Evolutionary conservation across 1,140 invertebrate species (phyloP).

Genomic region (Monomorium pharaonis): DNA sequence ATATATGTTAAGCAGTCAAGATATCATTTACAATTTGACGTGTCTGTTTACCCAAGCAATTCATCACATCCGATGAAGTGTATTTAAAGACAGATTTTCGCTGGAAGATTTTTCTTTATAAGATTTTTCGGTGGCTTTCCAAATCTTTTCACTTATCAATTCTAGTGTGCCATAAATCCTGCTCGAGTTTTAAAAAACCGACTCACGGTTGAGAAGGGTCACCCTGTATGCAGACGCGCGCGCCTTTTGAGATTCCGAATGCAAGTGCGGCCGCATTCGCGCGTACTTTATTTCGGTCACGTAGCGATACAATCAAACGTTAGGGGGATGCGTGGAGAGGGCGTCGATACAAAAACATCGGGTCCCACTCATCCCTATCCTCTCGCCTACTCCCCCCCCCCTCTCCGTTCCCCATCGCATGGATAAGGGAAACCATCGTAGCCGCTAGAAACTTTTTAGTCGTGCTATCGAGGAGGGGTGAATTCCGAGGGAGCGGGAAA

Average conservation of each 20-base stretch:
- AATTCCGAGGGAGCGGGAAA: neutral
- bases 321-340: conserved; percentile 33
- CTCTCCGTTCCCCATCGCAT: neutral
- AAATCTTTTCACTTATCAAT: neutral
- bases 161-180: neutral
- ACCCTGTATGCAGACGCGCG: conserved; percentile 14
- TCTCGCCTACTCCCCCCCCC: neutral
- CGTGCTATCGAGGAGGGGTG: conserved; percentile 11
- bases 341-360: conserved; percentile 62
- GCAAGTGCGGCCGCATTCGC: conserved; percentile 26
- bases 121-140: neutral
- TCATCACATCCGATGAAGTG: neutral
- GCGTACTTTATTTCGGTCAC: conserved; percentile 66
- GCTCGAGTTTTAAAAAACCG: neutral
- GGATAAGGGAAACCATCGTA: conserved; percentile 52
- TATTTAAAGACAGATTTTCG: neutral
- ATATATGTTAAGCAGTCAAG: neutral
- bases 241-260: conserved; percentile 35
- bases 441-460: conserved; percentile 52
- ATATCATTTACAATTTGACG: neutral
- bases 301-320: conserved; percentile 63
- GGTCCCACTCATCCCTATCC: neutral
- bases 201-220: neutral
- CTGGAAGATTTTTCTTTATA: neutral
- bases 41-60: neutral